phyloP scores from a whole-genome alignment of 2,797 vertebrate species.

The Poecilia velifera region DNA sequence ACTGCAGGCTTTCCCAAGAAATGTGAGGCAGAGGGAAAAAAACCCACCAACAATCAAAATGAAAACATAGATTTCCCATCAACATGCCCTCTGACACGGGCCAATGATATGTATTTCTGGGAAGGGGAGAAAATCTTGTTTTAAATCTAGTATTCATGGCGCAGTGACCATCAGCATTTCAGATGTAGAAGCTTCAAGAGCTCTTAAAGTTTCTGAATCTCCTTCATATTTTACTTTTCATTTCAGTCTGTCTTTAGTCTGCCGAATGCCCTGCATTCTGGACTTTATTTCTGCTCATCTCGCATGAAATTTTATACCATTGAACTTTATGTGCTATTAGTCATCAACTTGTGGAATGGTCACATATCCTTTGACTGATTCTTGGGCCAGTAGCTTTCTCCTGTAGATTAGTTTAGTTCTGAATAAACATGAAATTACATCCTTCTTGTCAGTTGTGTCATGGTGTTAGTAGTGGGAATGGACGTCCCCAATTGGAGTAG shows the following conservation, averaged over 20 bases:
- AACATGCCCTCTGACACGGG: slow-evolving; percentile 47
- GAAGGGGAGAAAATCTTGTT: slow-evolving; percentile 57
- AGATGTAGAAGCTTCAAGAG: slow-evolving; percentile 29
- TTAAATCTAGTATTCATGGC: slow-evolving; percentile 36
- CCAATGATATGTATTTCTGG: slow-evolving; percentile 59
- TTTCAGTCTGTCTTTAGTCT: not conserved
- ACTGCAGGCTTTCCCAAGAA: slow-evolving; percentile 70
- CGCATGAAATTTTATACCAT: not conserved
- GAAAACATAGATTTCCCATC: slow-evolving; percentile 75
- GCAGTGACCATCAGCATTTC: slow-evolving; percentile 29
- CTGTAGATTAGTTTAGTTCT: not conserved
- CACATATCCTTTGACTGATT: not conserved
- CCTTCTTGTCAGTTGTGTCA: not conserved
- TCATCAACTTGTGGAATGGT: not conserved
- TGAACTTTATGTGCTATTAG: not conserved
- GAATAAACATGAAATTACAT: not conserved
- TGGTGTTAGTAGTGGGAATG: too few species aligned
- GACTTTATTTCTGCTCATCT: not conserved
- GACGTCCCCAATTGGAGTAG: too few species aligned
- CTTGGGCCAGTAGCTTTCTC: not conserved
- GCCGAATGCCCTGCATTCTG: not conserved
- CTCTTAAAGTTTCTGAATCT: not conserved
- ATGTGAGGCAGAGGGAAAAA: slow-evolving; percentile 64
- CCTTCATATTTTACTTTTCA: not conserved
- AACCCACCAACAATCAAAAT: slow-evolving; percentile 73